Conservation (phyloP, 1,140 invertebrate species). For the Drosophila subpulchrella region DNA sequence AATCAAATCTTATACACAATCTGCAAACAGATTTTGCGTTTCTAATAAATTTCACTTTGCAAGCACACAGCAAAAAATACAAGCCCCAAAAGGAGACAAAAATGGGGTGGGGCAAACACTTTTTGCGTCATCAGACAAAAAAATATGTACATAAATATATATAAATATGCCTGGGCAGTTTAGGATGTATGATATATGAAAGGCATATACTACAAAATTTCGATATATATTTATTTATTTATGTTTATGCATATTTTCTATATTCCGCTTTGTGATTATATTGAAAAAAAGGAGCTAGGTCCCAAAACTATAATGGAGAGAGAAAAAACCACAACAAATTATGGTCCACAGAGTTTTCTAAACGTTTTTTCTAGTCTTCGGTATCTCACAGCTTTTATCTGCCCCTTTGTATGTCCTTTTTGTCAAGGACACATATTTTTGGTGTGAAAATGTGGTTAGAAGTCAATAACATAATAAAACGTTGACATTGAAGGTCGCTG, state of each 20-base stretch:
- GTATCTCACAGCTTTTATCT: slow-evolving; percentile 14
- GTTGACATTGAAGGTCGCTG: slow-evolving; percentile 62
- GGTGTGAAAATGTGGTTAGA: slow-evolving; percentile 80
- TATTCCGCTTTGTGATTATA: slow-evolving; percentile 22
- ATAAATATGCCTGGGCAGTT: slow-evolving; percentile 58
- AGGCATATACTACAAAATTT: slow-evolving; percentile 6
- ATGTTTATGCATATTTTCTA: slow-evolving; percentile 11
- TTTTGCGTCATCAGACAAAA: slow-evolving; percentile 58
- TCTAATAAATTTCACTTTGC: slow-evolving; percentile 83
- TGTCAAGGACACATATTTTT: slow-evolving; percentile 62
- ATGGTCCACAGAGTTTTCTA: slow-evolving; percentile 67
- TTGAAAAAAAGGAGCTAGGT: slow-evolving; percentile 46
- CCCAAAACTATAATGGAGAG: slow-evolving; percentile 42
- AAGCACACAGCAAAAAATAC: slow-evolving; percentile 32
- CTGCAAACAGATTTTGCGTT: slow-evolving; percentile 81
- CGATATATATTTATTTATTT: slow-evolving; percentile 10
- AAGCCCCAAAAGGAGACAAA: slow-evolving; percentile 14
- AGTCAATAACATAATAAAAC: slow-evolving; percentile 82
- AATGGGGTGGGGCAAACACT: slow-evolving; percentile 44
- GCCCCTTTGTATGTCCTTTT: slow-evolving; percentile 28
- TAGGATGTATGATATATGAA: slow-evolving; percentile 14
- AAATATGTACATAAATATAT: slow-evolving; percentile 57
- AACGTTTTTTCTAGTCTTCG: slow-evolving; percentile 38
- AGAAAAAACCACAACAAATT: slow-evolving; percentile 61
- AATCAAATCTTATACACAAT: slow-evolving; percentile 80